Evolutionary conservation across 2,888 invertebrate species (phyloP), one percentile per base, ranked within the genome.

Genomic region (Drosophila heteroneura): DNA sequence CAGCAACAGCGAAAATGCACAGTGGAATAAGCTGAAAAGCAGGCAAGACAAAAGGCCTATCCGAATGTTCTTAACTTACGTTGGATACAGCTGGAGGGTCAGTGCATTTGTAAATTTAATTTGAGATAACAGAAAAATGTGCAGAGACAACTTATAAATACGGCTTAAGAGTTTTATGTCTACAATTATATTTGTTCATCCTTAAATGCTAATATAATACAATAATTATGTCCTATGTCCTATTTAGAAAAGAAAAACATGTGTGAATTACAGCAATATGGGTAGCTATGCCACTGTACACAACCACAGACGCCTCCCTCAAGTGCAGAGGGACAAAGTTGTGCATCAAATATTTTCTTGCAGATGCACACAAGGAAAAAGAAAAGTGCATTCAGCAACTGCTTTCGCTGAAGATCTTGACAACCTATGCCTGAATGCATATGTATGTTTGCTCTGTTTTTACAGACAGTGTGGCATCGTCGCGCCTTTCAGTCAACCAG

Each of bases 341-440:
- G 58, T 33, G 44, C 52, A 58, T 44, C 52, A 53, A 72, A 70
- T 44, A 70, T 61, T 67, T 67, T 47, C 77, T 76, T 72, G 56
- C 49, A 71, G 67, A 47, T 80, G 78, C 62, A 71, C 60, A 58
- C 64, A 35, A 35, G 19, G 37, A 56, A 16, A 66, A 72, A 72
- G 73, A 79, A 79, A 76, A 79, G 63, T 69, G 81, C 81, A 79
- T 81, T 79, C 77, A 81, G 32, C 16, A 28, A 10, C 22, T 49
- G 56, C 47, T 39, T 49, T 37, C 49, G 37, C 54, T 32, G 49
- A 69, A 32, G 67, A 69, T 68, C 68, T 68, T 65, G 47, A 57
- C 33, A 28, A 28, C 57, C 56, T 44, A 30, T 67, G 33, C 22
- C 47, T 22, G 22, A 47, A 22, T 26, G 26, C n/a, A 35, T 51